phyloP scores from a whole-genome alignment of 2,888 invertebrate species.

The Napeogenes sylphis region DNA sequence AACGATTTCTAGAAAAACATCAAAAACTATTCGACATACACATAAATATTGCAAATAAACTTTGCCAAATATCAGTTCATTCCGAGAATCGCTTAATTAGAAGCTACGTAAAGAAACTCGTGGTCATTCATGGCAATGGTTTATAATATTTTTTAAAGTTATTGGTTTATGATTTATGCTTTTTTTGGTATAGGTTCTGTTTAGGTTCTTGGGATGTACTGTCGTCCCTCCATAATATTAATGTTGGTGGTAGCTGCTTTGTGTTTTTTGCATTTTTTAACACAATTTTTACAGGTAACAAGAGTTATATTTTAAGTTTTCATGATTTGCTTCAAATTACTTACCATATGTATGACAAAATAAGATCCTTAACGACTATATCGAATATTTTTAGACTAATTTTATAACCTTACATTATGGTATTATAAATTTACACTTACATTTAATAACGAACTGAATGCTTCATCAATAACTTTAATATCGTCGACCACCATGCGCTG shows the following conservation, averaged over 20 bases:
- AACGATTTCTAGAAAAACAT: conserved; percentile 4
- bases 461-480: conserved; percentile 85
- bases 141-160: conserved; percentile 4
- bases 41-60: conserved; percentile 40
- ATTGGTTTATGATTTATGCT: background rate
- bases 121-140: conserved; percentile 21
- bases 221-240: no score
- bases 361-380: no score
- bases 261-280: no score
- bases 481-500: conserved; percentile 88
- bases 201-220: no score
- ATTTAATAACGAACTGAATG: conserved; percentile 85
- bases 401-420: no score
- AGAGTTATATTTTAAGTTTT: no score
- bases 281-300: no score
- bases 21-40: conserved; percentile 35
- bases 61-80: conserved; percentile 43
- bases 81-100: conserved; percentile 41
- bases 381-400: no score
- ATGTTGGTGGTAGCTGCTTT: no score
- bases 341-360: no score
- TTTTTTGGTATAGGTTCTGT: no score
- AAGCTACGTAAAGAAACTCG: conserved; percentile 17
- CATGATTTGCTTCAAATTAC: no score
- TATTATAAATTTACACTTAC: conserved; percentile 72